Base-by-base conservation (phyloP, 2,113 vertebrate species). In the Charina bottae region DNA sequence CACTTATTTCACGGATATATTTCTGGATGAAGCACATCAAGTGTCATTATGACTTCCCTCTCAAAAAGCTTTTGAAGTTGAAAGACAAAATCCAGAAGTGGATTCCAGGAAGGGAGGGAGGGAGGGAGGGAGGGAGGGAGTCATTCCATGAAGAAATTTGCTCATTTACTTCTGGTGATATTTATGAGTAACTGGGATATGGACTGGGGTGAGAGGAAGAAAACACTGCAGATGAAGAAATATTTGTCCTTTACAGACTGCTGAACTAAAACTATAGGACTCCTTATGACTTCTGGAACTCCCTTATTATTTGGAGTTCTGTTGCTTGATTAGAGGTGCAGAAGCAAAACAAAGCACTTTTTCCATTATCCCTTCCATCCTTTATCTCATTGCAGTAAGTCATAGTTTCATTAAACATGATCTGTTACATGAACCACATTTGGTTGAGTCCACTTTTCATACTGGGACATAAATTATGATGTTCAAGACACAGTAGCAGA, bases 91-190 rank as follows among this genome's bases (percentile, higher is more conserved):
- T 42, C 42, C 42, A 42, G 42, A 42, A 42, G 3, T 42, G 42
- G 42, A 2, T 42, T 42, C 42, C 1, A 64, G 26, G 62, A 8
- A 64, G 3, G 60, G 1, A 11, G 10, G 8, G 33, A 17, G 6
- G 12, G 2, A 7, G 64, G n/a, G n/a, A 4, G 4, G 9, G 10
- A 6, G 64, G 5, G 33, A 17, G 6, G 12, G 2, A 7, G 64
- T 2, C 5, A 95, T 91, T 85, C 95, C 96, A 95, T 89, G 42
- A 90, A 93, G 94, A 85, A 59, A 92, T 96, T 93, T 93, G 94
- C 91, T 93, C 59, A 23, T 87, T 90, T 96, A n/a, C 94, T 92
- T 93, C 85, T 94, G 92, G 78, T 28, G 88, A 46, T 96, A 95
- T 97, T 97, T 96, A 91, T 90, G 46, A 84, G 90, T 1, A 1